Evolutionary conservation across 2,888 invertebrate genomes (phyloP).

Genomic region (Cacoxenus indagator): DNA sequence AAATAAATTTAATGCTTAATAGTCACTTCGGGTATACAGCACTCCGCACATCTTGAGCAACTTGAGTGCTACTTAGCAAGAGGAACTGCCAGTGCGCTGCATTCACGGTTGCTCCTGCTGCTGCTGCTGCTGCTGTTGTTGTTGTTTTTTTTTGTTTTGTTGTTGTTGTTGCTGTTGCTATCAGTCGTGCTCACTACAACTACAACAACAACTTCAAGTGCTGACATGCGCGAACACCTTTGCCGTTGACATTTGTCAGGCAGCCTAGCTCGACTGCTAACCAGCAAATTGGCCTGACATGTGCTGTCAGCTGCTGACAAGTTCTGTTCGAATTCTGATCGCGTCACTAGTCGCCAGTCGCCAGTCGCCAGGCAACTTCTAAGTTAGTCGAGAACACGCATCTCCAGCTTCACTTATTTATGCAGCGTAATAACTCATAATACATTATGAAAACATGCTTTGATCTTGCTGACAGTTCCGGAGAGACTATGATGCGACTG

Average conservation of each 20-base stretch:
- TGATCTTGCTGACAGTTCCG: conserved; percentile 61
- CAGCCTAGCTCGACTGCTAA: conserved; percentile 27
- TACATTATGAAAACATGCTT: conserved; percentile 56
- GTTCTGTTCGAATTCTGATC: conserved; percentile 44
- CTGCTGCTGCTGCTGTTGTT: conserved; percentile 22
- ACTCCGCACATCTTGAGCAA: conserved; percentile 26
- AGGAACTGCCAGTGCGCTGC: background rate
- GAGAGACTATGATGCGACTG: conserved; percentile 35
- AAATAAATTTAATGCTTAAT: conserved; percentile 58
- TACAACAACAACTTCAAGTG: conserved; percentile 44
- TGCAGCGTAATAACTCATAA: conserved; percentile 54
- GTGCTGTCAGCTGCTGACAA: conserved; percentile 68
- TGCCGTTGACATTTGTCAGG: conserved; percentile 4
- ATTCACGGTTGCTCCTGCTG: background rate
- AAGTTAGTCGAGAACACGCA: conserved; percentile 47
- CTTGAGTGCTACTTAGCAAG: conserved; percentile 15
- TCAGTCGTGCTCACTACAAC: no score
- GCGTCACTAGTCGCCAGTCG: background rate
- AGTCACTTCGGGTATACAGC: conserved; percentile 15
- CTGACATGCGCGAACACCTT: conserved; percentile 26
- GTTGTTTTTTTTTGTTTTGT: no score
- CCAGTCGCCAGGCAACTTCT: background rate
- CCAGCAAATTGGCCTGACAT: conserved; percentile 66
- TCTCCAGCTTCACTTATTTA: conserved; percentile 27
- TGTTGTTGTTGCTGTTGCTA: conserved; percentile 41